Conservation (phyloP, 37 sponge, comb jelly and placozoan species). For the Agelas oroides region DNA sequence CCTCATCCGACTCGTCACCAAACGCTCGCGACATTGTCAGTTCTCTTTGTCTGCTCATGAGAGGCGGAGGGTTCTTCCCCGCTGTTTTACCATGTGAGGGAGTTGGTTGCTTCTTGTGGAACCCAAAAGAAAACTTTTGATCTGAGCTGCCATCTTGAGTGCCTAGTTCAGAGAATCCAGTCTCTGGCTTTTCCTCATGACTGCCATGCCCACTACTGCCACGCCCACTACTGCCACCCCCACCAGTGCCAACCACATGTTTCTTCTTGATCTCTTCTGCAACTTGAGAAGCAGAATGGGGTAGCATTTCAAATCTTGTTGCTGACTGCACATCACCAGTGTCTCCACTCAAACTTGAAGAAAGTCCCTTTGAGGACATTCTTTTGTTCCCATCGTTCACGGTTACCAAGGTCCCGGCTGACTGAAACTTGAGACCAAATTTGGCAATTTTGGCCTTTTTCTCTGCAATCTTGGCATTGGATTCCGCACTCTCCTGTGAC, state of each 20-base stretch:
- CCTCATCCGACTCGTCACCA: slow-evolving; percentile 27
- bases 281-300: background rate
- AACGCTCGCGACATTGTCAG: slow-evolving; percentile 20
- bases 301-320: background rate
- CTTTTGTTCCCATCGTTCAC: slow-evolving; percentile 21
- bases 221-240: no score
- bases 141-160: background rate
- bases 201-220: no score
- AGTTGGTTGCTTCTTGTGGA: background rate
- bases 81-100: background rate
- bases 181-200: background rate
- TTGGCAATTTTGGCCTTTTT: slow-evolving; percentile 49
- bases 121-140: background rate
- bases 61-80: slow-evolving; percentile 2
- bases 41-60: slow-evolving; percentile 55
- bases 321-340: background rate
- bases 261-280: background rate
- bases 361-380: background rate
- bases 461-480: slow-evolving; percentile 17
- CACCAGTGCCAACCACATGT: no score
- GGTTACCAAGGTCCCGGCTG: slow-evolving; percentile 56
- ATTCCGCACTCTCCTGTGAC: slow-evolving; percentile 15
- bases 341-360: slow-evolving; percentile 3
- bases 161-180: background rate
- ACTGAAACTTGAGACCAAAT: slow-evolving; percentile 70